Base-by-base conservation (phyloP, 2,888 invertebrate species). In the Scaptomyza polygonia region DNA sequence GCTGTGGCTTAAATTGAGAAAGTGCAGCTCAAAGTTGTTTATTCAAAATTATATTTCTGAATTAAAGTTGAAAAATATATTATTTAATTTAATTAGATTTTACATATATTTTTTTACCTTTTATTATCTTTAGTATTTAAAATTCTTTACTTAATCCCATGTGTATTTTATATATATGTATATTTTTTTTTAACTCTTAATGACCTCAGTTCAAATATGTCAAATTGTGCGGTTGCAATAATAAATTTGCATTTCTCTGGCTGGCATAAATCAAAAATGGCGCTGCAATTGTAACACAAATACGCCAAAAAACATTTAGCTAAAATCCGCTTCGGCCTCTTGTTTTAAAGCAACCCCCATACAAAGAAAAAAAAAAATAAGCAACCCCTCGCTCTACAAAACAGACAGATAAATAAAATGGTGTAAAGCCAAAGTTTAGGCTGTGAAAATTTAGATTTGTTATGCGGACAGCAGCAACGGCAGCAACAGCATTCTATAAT, bases 221-320 rank as follows among this genome's bases (percentile, higher is more conserved):
- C 18, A 53, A 47, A 54, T 9, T 47, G 34, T 16, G 12, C 44
- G 7, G 34, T 36, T 16, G 51, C 67, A 52, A 64, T 68, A 70
- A 79, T 86, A 83, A 83, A 86, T 83, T 83, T 83, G 62, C 81
- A 86, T 83, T 78, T 67, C 73, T 63, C 55, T 58, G 57, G 56
- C 53, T 56, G 73, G 59, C 70, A 86, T 85, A 85, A 85, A 85
- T 85, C 84, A 85, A 85, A 81, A 87, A 85, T 87, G 84, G 84
- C 79, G 66, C 69, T 82, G 69, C 79, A 83, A 86, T 86, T 86
- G 84, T 64, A 66, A 83, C 69, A 66, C 66, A 78, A 82, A 86
- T 79, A 80, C 68, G 77, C 76, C 86, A 78, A 73, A 36, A 36
- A 76, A 69, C 76, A 76, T 82, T 82, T 85, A 68, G 67, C 65